Conservation (phyloP, 2,888 invertebrate species). For the Andrena fulva region DNA sequence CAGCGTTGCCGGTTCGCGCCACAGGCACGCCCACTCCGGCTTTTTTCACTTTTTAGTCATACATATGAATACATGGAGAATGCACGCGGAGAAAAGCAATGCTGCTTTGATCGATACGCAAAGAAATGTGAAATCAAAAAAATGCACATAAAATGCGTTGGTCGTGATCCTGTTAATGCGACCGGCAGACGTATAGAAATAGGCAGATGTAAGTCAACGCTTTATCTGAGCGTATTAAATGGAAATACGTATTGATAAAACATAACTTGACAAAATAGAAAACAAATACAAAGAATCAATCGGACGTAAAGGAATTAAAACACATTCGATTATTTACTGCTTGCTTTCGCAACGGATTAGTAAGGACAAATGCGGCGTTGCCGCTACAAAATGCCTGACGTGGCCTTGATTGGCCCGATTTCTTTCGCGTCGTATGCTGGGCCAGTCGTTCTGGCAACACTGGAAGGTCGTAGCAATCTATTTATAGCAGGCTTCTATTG, state of each 20-base stretch:
- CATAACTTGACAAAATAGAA: neutral
- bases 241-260: neutral
- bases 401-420: conserved; percentile 70
- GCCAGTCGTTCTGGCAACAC: conserved; percentile 81
- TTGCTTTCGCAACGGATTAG: neutral
- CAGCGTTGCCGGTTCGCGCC: conserved; percentile 80
- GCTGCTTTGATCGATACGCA: conserved; percentile 73
- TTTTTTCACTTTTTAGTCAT: conserved; percentile 69
- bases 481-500: conserved; percentile 79
- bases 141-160: conserved; percentile 16
- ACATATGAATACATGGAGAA: conserved; percentile 63
- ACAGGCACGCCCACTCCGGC: conserved; percentile 79
- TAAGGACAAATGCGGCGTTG: conserved; percentile 70
- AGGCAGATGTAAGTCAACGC: too few relatives aligned
- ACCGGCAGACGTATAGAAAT: neutral
- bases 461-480: conserved; percentile 76
- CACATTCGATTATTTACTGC: neutral
- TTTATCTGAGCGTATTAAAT: neutral
- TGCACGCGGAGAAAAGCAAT: conserved; percentile 67
- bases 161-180: conserved; percentile 15
- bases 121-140: conserved; percentile 64
- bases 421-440: conserved; percentile 62
- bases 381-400: conserved; percentile 60
- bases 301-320: neutral
- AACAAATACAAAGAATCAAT: neutral